Base-by-base conservation (phyloP, 2,797 vertebrate genomes). In the Karalla daura region DNA sequence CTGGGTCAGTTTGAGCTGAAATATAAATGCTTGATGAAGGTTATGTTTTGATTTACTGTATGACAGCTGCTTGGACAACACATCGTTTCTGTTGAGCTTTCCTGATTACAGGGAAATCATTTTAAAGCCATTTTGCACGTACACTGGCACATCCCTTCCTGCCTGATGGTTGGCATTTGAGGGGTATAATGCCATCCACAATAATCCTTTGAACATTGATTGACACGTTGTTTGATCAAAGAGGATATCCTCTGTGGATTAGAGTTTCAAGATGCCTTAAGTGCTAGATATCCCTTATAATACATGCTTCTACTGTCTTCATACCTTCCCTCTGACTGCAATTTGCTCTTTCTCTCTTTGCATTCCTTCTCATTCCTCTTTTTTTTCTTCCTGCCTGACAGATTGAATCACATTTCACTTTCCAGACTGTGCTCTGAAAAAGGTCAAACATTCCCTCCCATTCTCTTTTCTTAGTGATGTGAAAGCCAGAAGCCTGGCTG, bases 211-310 rank as follows among this genome's bases (percentile, higher is more conserved):
- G 75, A 85, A 73, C 74, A 74, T 35, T 91, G 91, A 94, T 83
- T 93, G 91, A 89, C 89, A 90, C 40, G 5, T n/a, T 66, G 68
- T 84, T 79, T 88, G 80, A 93, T 94, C 84, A 86, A 84, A 91
- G 81, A 60, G 81, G 68, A 90, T 82, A 88, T 77, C 77, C 81
- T 70, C 63, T 73, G 63, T 72, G 80, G 75, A 89, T 86, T 77
- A 76, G 32, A 62, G 73, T 70, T 74, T 81, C 39, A 69, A 67
- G 70, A 66, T 75, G 72, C 63, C 76, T 79, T 76, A 81, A 82
- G 78, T 76, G 81, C 75, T 70, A 83, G 63, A 81, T 78, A 82
- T 74, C 58, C 17, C 43, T 45, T 61, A 62, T 68, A 53, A 71
- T 54, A 80, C 74, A 75, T 51, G 35, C 18, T 59, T 81, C 27